Base-by-base conservation (phyloP, 2,888 invertebrate species). In the Nephrotoma guestfalica region DNA sequence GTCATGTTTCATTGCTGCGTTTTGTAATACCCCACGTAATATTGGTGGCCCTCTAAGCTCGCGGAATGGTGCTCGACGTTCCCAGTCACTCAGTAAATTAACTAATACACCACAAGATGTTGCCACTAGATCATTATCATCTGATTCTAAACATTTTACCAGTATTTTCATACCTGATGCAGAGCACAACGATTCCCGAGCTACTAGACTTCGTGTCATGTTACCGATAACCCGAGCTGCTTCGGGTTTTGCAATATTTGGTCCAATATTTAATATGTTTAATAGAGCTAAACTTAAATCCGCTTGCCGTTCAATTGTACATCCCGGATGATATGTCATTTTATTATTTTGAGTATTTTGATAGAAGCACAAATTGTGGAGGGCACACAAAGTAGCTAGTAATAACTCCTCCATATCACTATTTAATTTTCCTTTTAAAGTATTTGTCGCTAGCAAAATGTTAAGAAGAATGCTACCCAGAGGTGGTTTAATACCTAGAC, bases 331-430 rank as follows among this genome's bases (percentile, higher is more conserved):
- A 41, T 86, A 90, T 9, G 41, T 86, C 11, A 71, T 83, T 30
- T 87, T 71, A 42, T 15, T 43, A 87, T 92, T 91, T 7, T 92
- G 89, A 86, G 92, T 92, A 88, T 91, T 91, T 88, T 92, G 92
- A 90, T 96, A 96, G 91, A 95, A 97, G 2, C 97, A 96, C 86
- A 97, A 92, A 91, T 97, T 97, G 91, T 97, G 97, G 87, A 97
- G 92, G 0, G 97, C 96, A 7, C 96, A 96, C 85, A 97, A 91
- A 13, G 95, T 94, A 5, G 96, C 96, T 87, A 96, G 93, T 2
- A 96, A 93, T 84, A 97, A 91, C 90, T 97, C 97, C 89, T 95
- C 95, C 88, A 94, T 93, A 88, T 93, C 93, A 86, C 89, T 86
- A 88, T 89, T 89, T 88, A 89, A 88, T 87, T 88, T 87, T 86